Percentiles rank a stretch among this genome's conserved stretches.
These are phyloP conservation scores for Magallana angulata DNA, from an alignment of 1,140 invertebrate genomes.

Conservation along the genomic window DNA sequence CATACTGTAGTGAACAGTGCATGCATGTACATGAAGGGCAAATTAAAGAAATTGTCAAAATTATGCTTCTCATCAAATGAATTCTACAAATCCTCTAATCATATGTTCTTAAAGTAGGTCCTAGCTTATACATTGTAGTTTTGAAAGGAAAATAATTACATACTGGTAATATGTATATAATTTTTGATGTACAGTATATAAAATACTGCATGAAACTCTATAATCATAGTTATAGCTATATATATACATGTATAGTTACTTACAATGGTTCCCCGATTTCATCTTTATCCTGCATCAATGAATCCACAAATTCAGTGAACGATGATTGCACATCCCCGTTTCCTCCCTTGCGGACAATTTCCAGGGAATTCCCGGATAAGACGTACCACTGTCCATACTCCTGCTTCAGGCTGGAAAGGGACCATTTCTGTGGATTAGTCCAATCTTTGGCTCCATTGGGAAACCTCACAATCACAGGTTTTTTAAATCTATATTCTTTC, in stretches of 20 bases:
- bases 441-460: constrained; percentile 72
- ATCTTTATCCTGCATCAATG: constrained; percentile 63
- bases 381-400: constrained; percentile 71
- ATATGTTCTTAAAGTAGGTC: no score
- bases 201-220: background rate
- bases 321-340: constrained; percentile 69
- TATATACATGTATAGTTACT: constrained; percentile 48
- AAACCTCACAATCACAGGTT: constrained; percentile 73
- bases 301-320: constrained; percentile 68
- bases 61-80: no score
- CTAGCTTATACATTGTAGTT: no score
- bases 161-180: background rate
- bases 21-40: no score
- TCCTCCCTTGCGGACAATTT: constrained; percentile 74
- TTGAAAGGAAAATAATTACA: no score
- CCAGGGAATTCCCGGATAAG: constrained; percentile 68
- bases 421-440: constrained; percentile 71
- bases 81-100: no score
- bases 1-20: no score
- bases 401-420: constrained; percentile 60
- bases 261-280: constrained; percentile 67
- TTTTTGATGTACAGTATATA: background rate
- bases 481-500: constrained; percentile 68
- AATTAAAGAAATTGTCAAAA: no score
- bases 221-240: background rate